These are phyloP conservation scores for Paedocypris micromegethes DNA, from an alignment of 2,797 vertebrate species.

Conservation along the genomic window DNA sequence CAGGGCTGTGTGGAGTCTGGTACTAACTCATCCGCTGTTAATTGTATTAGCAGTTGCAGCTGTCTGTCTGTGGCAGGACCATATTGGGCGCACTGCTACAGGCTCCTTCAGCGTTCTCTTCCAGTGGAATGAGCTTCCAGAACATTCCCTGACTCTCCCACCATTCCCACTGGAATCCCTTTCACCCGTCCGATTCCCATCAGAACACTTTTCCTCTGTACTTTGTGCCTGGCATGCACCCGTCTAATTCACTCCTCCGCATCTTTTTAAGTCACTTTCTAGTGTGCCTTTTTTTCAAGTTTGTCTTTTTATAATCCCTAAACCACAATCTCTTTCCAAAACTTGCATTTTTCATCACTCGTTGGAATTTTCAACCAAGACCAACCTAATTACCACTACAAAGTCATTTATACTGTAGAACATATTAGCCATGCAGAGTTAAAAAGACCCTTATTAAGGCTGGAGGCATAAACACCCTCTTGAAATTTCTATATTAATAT, in stretches of 20 bases:
- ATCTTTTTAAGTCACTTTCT: not conserved
- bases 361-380: too few relatives aligned
- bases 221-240: not conserved
- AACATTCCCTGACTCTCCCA: slow-evolving; percentile 22
- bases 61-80: slow-evolving; percentile 79
- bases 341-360: too few relatives aligned
- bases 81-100: slow-evolving; percentile 88
- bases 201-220: slow-evolving; percentile 12
- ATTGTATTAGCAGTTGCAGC: slow-evolving; percentile 92
- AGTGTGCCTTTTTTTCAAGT: too few relatives aligned
- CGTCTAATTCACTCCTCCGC: not conserved
- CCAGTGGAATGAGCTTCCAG: slow-evolving; percentile 83
- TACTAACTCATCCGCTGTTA: slow-evolving; percentile 96
- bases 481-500: too few relatives aligned
- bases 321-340: too few relatives aligned
- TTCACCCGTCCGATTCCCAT: slow-evolving; percentile 1
- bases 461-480: too few relatives aligned
- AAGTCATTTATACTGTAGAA: too few relatives aligned
- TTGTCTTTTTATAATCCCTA: too few relatives aligned
- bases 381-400: too few relatives aligned
- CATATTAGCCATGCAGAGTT: too few relatives aligned
- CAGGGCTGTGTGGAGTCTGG: slow-evolving; percentile 77
- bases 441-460: too few relatives aligned
- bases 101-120: slow-evolving; percentile 89
- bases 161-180: slow-evolving; percentile 20